Evolutionary conservation across 2,113 vertebrate genomes (phyloP), one percentile per base, ranked within the genome.

Genomic region (Maylandia zebra): DNA sequence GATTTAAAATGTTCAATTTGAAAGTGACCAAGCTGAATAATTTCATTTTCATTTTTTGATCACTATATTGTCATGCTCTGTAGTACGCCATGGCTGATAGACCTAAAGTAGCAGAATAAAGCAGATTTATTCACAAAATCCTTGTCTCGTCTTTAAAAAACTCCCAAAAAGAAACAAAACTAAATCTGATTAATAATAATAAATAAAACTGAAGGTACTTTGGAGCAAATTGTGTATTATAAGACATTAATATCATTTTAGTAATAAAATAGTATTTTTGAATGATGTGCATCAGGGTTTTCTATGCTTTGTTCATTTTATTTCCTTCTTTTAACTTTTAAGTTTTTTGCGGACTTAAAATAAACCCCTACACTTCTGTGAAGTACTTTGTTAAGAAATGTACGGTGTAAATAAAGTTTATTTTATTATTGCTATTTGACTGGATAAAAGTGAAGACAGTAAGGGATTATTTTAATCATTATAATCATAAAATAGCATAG

Each of bases 401-500:
- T 59, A 34, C 57, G 1, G 30, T 61, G 57, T 34, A 61, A 61
- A 1, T 61, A 34, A 36, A 38, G 34, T 69, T 41, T 8, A 5
- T 41, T 69, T 69, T 69, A 69, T 41, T 69, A 69, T 69, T 10
- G 5, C 22, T 7, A 43, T 69, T 13, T 41, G 7, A 69, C 0
- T 69, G 11, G 7, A 38, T 69, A 66, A 66, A 38, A 38, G 6
- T 38, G 1, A 38, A 69, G 64, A 69, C 7, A 8, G 7, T 22
- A 0, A 22, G 34, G 64, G 34, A 0, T 66, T 66, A 1, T 61
- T 12, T 66, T 8, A 38, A 8, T 38, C 34, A 66, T 66, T n/a
- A 36, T 0, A n/a, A 38, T 66, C 34, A 69, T 41, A 69, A 41
- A 69, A 22, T 0, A 41, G 1, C 19, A 41, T 0, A 74, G 66